Conservation (phyloP, 2,797 vertebrate genomes). For the Scolopax bukidnonensis region DNA sequence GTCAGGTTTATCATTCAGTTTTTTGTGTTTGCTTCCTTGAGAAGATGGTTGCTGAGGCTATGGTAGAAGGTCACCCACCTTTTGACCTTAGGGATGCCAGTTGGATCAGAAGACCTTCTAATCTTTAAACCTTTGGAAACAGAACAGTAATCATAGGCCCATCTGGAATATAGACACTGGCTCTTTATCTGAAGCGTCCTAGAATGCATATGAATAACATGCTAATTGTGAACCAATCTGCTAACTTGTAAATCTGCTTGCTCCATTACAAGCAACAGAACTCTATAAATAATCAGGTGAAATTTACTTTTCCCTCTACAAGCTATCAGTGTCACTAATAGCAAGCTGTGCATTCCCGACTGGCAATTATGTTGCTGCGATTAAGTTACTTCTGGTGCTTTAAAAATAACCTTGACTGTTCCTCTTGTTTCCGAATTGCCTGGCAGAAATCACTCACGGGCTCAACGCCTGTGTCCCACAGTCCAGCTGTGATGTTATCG, state of each 20-base stretch:
- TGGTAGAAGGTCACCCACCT: background rate
- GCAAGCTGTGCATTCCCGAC: constrained; percentile 34
- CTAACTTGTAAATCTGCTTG: constrained; percentile 24
- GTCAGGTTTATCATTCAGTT: background rate
- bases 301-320: constrained; percentile 27
- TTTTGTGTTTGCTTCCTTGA: background rate
- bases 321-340: constrained; percentile 52
- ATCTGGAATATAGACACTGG: background rate
- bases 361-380: background rate
- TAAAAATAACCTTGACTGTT: constrained; percentile 53
- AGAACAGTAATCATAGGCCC: background rate
- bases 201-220: background rate
- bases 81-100: background rate
- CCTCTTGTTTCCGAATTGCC: constrained; percentile 2
- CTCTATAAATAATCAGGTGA: constrained; percentile 53
- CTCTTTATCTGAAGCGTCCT: background rate
- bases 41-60: background rate
- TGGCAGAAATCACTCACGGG: constrained; percentile 15
- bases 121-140: background rate
- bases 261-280: constrained; percentile 1
- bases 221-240: constrained; percentile 14
- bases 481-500: background rate
- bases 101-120: background rate
- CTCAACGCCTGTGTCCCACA: background rate
- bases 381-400: constrained; percentile 52